Evolutionary conservation across 2,888 invertebrate genomes (phyloP).

Genomic region (Tiliacea citrago): DNA sequence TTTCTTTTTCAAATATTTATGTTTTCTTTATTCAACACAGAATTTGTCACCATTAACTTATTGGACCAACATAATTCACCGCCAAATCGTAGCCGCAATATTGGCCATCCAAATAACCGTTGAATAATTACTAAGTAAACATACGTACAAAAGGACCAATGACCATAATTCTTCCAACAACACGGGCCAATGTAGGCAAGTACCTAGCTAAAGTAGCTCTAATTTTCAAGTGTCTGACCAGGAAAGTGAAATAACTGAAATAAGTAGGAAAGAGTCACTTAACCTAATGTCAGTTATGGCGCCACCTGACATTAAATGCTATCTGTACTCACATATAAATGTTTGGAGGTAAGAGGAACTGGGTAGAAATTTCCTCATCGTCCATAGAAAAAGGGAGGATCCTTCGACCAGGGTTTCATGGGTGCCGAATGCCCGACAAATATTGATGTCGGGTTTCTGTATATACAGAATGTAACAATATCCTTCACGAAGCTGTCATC

Average conservation of each 20-base stretch:
- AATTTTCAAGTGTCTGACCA: slow-evolving; percentile 17
- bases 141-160: not conserved
- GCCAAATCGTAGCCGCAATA: not conserved
- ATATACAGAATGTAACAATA: too few species aligned
- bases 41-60: not conserved
- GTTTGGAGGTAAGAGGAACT: not conserved
- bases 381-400: not conserved
- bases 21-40: not conserved
- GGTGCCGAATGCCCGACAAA: too few species aligned
- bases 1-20: too few species aligned
- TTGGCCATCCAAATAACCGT: too few species aligned
- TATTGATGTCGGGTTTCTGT: too few species aligned
- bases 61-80: not conserved
- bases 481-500: too few species aligned
- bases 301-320: slow-evolving; percentile 25
- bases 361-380: not conserved
- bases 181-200: not conserved
- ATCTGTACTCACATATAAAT: too few species aligned
- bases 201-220: slow-evolving; percentile 17
- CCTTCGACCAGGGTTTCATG: too few species aligned
- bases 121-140: not conserved
- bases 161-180: slow-evolving; percentile 2
- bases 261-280: slow-evolving; percentile 53
- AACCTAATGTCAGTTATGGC: slow-evolving; percentile 5
- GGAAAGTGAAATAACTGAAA: slow-evolving; percentile 14